A percentile compares a stretch with the other conserved stretches of the same genome.
Evolutionary conservation across 2,797 vertebrate genomes (phyloP).

Genomic region (Cygnus olor): DNA sequence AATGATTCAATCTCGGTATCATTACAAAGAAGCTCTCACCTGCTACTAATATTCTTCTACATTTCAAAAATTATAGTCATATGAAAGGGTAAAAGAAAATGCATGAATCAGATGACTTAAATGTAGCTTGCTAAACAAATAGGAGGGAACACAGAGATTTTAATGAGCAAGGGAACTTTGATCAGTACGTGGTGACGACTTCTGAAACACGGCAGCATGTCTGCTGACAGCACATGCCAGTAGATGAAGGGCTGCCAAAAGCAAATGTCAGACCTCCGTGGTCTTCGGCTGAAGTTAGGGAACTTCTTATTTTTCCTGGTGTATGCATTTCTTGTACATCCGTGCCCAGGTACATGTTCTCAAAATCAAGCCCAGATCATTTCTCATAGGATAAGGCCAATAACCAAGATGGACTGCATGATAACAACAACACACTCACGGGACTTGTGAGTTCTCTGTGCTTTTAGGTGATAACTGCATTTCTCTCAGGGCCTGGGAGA

Average conservation of each 20-base stretch:
- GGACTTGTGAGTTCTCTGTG: background rate
- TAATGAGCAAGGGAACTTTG: constrained; percentile 2
- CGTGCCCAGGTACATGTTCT: background rate
- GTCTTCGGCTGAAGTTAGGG: background rate
- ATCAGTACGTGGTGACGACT: background rate
- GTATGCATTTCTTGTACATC: background rate
- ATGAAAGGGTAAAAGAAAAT: background rate
- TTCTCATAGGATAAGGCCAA: background rate
- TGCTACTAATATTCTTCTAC: background rate
- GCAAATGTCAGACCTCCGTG: background rate
- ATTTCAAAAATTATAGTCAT: background rate
- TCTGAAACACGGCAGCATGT: background rate
- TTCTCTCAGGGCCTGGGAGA: fast-evolving
- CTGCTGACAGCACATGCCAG: background rate
- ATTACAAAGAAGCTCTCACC: constrained; percentile 4
- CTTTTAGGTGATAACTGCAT: background rate
- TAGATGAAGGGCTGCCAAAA: background rate
- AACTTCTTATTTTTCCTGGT: background rate
- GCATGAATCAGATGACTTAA: background rate
- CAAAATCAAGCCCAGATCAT: background rate
- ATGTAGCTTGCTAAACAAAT: background rate
- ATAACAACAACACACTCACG: background rate
- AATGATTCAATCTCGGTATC: background rate
- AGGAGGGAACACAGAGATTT: background rate
- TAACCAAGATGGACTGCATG: background rate